Conservation (phyloP, 2,113 vertebrate species). For the chimpanzee (Pan troglodytes) region NHGRI_mPanTro3-v2.1_pri NC_072398.2:41160001-41160500, state of each 20-base stretch:
- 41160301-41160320: neutral
- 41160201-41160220: neutral
- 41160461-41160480: neutral
- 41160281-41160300: neutral
- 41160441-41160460: neutral
- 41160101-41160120: neutral
- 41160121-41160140: neutral
- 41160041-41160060: neutral
- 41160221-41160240: neutral
- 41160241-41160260: neutral
- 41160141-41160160: neutral
- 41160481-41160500: slow-evolving; percentile 9
- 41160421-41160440: neutral
- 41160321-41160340: neutral
- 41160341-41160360: neutral
- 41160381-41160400: slow-evolving; percentile 5
- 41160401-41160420: neutral
- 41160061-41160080: neutral
- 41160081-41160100: neutral
- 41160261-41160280: neutral
- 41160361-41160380: neutral
- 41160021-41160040: neutral
- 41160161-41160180: neutral
- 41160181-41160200: neutral
- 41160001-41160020: neutral